These are phyloP conservation scores for Bovichtus diacanthus DNA, from an alignment of 2,797 vertebrate genomes.

Conservation along the genomic window DNA sequence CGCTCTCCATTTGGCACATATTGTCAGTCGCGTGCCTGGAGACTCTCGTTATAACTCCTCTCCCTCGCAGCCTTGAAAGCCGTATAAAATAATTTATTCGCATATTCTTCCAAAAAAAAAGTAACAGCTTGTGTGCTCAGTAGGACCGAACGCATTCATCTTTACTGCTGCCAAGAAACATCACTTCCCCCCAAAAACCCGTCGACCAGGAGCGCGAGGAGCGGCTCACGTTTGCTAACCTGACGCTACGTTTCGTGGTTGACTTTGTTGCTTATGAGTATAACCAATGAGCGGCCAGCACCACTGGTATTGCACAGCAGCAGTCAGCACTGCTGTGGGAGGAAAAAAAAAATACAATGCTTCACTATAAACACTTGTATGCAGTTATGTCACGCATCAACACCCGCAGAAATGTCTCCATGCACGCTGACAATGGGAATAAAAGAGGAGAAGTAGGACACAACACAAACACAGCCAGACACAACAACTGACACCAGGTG, in stretches of 20 bases:
- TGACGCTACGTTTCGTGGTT: background rate
- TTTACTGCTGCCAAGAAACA: background rate
- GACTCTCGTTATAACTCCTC: background rate
- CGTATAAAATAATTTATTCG: background rate
- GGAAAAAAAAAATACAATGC: background rate
- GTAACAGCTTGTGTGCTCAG: too few relatives aligned
- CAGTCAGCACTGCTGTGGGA: background rate
- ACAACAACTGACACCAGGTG: constrained; percentile 30
- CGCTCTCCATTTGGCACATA: background rate
- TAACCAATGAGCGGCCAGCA: background rate
- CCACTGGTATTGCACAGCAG: background rate
- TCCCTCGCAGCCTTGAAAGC: background rate
- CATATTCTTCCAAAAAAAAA: too few relatives aligned
- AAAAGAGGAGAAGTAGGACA: background rate
- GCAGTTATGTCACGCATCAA: constrained; percentile 8
- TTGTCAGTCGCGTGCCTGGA: background rate
- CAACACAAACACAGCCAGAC: constrained; percentile 2
- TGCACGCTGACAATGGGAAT: constrained; percentile 19
- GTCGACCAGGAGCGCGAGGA: background rate
- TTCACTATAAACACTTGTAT: background rate
- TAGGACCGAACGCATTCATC: background rate
- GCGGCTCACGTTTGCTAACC: background rate
- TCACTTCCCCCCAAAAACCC: background rate
- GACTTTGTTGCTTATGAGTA: too few relatives aligned
- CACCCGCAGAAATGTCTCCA: constrained; percentile 13